Conservation (phyloP, 2,888 invertebrate genomes). For the Cotesia congregata region DNA sequence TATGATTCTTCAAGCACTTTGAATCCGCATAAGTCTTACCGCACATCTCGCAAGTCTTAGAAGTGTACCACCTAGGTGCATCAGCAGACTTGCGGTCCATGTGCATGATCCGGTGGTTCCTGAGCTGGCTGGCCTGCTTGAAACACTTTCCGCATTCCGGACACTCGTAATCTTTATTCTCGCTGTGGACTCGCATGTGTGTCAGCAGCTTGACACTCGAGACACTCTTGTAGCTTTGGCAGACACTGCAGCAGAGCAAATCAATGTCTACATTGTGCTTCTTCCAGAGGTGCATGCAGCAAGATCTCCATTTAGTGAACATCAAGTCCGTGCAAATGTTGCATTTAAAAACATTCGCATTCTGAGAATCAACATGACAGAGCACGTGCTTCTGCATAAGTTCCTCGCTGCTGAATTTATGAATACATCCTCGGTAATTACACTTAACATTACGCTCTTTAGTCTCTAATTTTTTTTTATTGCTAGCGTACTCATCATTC, state of each 20-base stretch:
- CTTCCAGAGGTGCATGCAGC: conserved; percentile 80
- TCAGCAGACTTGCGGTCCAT: conserved; percentile 66
- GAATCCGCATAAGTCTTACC: conserved; percentile 78
- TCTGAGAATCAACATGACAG: conserved; percentile 70
- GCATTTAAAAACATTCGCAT: conserved; percentile 72
- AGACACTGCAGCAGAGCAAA: conserved; percentile 74
- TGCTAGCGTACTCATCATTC: conserved; percentile 26
- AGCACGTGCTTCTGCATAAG: conserved; percentile 71
- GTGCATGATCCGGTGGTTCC: conserved; percentile 75
- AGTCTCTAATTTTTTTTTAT: conserved; percentile 55
- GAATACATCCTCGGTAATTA: conserved; percentile 72
- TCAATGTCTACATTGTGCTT: conserved; percentile 77
- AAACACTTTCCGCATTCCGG: conserved; percentile 75
- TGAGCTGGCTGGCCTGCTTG: conserved; percentile 75
- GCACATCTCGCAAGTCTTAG: conserved; percentile 79
- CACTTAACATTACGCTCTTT: conserved; percentile 70
- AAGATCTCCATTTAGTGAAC: conserved; percentile 76
- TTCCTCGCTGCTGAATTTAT: conserved; percentile 70
- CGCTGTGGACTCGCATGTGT: conserved; percentile 77
- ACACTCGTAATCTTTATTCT: conserved; percentile 72
- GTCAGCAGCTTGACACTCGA: conserved; percentile 74
- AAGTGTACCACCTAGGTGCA: conserved; percentile 72
- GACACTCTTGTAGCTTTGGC: conserved; percentile 73
- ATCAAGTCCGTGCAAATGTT: conserved; percentile 71
- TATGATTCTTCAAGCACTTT: conserved; percentile 78